Conservation (phyloP, 2,113 vertebrate genomes). For the Pipa parva region DNA sequence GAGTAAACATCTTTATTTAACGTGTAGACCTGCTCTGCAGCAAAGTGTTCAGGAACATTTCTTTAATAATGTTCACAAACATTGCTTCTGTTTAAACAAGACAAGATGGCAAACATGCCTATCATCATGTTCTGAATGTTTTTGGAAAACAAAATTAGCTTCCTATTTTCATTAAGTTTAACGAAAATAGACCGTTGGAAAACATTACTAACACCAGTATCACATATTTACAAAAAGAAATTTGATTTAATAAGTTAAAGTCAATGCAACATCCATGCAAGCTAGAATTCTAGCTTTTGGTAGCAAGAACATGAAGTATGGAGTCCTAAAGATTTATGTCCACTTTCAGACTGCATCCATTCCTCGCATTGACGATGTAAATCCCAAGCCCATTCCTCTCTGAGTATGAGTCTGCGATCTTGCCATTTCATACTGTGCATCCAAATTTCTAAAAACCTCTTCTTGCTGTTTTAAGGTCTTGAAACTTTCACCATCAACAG, state of each 20-base stretch:
- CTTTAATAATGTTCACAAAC: slow-evolving; percentile 77
- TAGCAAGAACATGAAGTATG: slow-evolving; percentile 73
- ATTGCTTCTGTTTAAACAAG: slow-evolving; percentile 81
- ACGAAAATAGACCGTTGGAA: slow-evolving; percentile 76
- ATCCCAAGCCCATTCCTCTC: slow-evolving; percentile 98
- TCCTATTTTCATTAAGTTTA: slow-evolving; percentile 65
- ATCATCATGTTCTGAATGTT: slow-evolving; percentile 57
- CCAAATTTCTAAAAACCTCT: slow-evolving; percentile 93
- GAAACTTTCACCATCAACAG: slow-evolving; percentile 83
- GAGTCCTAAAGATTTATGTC: slow-evolving; percentile 52
- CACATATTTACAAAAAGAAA: slow-evolving; percentile 87
- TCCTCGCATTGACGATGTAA: slow-evolving; percentile 86
- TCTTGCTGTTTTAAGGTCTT: slow-evolving; percentile 96
- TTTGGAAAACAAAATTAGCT: slow-evolving; percentile 70
- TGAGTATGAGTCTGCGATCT: slow-evolving; percentile 96
- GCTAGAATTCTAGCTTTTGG: slow-evolving; percentile 80
- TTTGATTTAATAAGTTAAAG: slow-evolving; percentile 91
- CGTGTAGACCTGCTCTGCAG: slow-evolving; percentile 64
- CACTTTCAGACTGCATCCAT: slow-evolving; percentile 86
- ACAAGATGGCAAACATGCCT: slow-evolving; percentile 72
- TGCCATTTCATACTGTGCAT: slow-evolving; percentile 97
- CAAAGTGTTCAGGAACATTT: slow-evolving; percentile 75
- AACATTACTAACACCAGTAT: slow-evolving; percentile 82
- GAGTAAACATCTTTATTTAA: slow-evolving; percentile 67
- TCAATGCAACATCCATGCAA: slow-evolving; percentile 95